Evolutionary conservation across 2,797 vertebrate species (phyloP).

Genomic region (Chelidonichthys spinosus): DNA sequence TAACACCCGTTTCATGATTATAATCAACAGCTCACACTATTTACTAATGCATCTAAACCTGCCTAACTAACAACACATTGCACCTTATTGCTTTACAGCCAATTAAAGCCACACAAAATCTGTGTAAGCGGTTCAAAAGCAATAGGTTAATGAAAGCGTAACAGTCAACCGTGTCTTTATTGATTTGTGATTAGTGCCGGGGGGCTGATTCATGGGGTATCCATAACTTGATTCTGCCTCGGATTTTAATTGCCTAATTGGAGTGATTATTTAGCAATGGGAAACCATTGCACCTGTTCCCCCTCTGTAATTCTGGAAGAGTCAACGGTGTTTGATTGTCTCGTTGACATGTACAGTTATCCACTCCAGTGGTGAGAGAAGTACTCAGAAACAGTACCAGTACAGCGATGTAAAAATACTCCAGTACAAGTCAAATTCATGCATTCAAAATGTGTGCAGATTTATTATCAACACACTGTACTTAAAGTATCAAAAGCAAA

Average conservation of each 20-base stretch:
- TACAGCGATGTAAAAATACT: neutral
- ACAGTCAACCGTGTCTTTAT: constrained; percentile 73
- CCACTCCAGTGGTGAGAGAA: neutral
- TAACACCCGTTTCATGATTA: constrained; percentile 33
- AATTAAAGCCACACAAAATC: constrained; percentile 66
- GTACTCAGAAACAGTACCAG: neutral
- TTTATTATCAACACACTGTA: neutral
- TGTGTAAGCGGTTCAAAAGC: constrained; percentile 61
- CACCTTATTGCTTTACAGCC: constrained; percentile 59
- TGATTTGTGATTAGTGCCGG: constrained; percentile 81
- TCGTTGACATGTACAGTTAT: neutral
- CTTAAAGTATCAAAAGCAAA: neutral
- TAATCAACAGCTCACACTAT: constrained; percentile 62
- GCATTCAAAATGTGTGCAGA: neutral
- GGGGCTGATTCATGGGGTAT: constrained; percentile 77
- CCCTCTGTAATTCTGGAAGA: constrained; percentile 49
- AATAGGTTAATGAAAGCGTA: constrained; percentile 70
- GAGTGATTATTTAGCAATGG: constrained; percentile 84
- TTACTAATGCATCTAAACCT: constrained; percentile 70
- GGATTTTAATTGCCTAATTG: constrained; percentile 84
- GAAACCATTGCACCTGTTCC: constrained; percentile 81
- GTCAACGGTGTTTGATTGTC: constrained; percentile 37
- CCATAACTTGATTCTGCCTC: constrained; percentile 81
- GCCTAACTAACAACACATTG: constrained; percentile 54
- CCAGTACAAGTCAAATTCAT: neutral